These are phyloP conservation scores for Sturnira hondurensis DNA, from an alignment of 2,113 vertebrate genomes.

Conservation along the genomic window DNA sequence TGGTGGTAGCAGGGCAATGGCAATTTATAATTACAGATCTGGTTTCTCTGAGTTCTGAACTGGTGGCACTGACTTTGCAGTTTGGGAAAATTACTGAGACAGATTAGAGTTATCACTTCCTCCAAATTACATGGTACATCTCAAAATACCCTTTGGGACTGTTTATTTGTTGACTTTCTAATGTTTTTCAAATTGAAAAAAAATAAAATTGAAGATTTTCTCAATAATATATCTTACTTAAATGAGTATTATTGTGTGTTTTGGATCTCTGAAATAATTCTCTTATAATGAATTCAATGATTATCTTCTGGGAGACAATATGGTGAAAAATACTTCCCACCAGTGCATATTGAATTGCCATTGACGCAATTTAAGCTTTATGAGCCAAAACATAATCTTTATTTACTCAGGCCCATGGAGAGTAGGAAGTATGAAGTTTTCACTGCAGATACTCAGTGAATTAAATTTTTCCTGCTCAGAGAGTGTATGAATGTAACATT, in stretches of 20 bases:
- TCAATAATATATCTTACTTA: neutral
- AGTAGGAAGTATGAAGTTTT: slow-evolving; percentile 22
- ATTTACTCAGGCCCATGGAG: neutral
- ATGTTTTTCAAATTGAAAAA: neutral
- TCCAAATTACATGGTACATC: slow-evolving; percentile 1
- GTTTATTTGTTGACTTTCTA: neutral
- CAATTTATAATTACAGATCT: neutral
- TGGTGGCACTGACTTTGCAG: neutral
- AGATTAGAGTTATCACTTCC: neutral
- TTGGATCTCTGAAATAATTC: slow-evolving; percentile 30
- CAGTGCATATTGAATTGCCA: neutral
- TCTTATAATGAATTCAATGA: slow-evolving; percentile 22
- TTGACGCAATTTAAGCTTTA: neutral
- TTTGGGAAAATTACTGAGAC: neutral
- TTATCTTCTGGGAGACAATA: neutral
- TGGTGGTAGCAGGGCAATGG: neutral
- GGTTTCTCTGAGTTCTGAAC: neutral
- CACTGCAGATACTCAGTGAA: neutral
- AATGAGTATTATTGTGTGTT: neutral
- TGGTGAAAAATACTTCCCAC: neutral
- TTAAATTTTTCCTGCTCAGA: neutral
- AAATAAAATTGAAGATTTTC: neutral
- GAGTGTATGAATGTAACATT: neutral
- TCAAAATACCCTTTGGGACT: neutral
- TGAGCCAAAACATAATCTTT: neutral